A percentile compares a stretch with the other conserved stretches of the same genome.
Conservation (phyloP, 2,888 invertebrate species). For the Dolomedes plantarius region DNA sequence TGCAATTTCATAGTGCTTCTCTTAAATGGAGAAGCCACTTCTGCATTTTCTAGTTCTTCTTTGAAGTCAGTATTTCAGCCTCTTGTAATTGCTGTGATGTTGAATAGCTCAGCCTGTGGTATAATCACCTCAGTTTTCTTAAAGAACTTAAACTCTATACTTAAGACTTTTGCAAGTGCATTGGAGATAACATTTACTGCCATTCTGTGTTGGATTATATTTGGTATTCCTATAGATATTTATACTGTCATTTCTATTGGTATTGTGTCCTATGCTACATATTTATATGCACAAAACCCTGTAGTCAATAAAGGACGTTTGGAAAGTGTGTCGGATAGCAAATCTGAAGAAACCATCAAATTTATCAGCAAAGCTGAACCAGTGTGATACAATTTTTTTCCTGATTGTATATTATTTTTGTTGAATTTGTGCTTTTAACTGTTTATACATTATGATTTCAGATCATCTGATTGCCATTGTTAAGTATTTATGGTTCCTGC, state of each 20-base stretch:
- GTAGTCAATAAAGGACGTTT: constrained; percentile 79
- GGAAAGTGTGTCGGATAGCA: constrained; percentile 2
- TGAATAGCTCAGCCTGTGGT: constrained; percentile 93
- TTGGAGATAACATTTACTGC: constrained; percentile 94
- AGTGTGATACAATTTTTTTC: constrained; percentile 15
- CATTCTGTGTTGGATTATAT: constrained; percentile 87
- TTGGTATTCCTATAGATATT: constrained; percentile 88
- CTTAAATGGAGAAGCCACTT: constrained; percentile 82
- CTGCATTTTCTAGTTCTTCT: constrained; percentile 80
- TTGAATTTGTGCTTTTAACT: too few relatives aligned
- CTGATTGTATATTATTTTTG: too few relatives aligned
- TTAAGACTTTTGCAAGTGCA: constrained; percentile 96
- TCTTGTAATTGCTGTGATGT: constrained; percentile 86
- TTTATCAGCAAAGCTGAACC: constrained; percentile 16
- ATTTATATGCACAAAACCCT: constrained; percentile 92
- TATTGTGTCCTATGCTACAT: constrained; percentile 88
- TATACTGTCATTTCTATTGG: constrained; percentile 88
- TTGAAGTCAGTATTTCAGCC: constrained; percentile 73
- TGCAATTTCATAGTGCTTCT: constrained; percentile 87
- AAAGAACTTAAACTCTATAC: constrained; percentile 93
- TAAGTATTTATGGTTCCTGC: too few relatives aligned
- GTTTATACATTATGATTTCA: too few relatives aligned
- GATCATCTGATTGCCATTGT: too few relatives aligned
- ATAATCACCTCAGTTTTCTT: constrained; percentile 96
- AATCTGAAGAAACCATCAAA: constrained; percentile 33